Evolutionary conservation across 2,797 vertebrate species (phyloP).

Genomic region (Manis crassicaudata): DNA sequence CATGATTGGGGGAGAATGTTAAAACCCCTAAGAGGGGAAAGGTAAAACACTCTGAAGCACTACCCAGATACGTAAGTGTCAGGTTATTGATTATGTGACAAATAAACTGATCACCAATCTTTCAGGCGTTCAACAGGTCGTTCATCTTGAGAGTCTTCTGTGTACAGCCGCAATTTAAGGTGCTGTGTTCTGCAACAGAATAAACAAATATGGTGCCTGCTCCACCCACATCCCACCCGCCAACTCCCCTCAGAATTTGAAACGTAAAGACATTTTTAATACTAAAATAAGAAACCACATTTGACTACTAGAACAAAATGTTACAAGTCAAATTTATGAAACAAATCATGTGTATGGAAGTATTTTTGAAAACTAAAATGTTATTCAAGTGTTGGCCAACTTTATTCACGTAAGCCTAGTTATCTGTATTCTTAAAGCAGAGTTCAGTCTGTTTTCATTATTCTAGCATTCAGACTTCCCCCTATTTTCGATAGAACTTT

Average conservation of each 20-base stretch:
- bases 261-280: not conserved
- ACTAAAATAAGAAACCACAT: not conserved
- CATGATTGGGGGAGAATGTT: not conserved
- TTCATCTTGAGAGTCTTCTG: not conserved
- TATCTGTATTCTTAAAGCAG: not conserved
- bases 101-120: not conserved
- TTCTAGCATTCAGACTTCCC: not conserved
- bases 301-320: not conserved
- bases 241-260: not conserved
- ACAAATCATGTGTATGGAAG: not conserved
- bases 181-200: not conserved
- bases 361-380: slow-evolving; percentile 6
- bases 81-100: not conserved
- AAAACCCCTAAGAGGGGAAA: not conserved
- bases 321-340: not conserved
- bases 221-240: not conserved
- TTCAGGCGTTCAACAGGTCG: not conserved
- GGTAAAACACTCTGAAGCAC: not conserved
- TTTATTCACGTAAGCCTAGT: not conserved
- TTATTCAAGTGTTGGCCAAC: not conserved
- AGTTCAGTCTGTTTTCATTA: not conserved
- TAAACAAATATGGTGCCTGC: not conserved
- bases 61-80: not conserved
- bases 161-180: not conserved
- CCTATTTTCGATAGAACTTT: not conserved